Evolutionary conservation across 2,113 vertebrate genomes (phyloP).

Genomic region (Xenotilapia longispinis): DNA sequence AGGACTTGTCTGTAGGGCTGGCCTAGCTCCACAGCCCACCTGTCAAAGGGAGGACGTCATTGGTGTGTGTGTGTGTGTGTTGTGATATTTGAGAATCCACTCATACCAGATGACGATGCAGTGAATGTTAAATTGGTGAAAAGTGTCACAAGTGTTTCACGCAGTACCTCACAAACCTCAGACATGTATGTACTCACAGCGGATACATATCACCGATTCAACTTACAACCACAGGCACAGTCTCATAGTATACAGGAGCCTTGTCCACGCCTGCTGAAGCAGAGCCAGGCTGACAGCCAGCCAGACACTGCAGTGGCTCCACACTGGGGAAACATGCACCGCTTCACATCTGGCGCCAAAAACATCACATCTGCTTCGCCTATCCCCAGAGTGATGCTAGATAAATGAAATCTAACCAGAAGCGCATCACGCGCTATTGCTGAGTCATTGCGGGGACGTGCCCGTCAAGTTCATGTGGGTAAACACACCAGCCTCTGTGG

Average conservation of each 20-base stretch:
- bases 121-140: neutral
- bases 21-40: neutral
- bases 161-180: neutral
- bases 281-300: constrained; percentile 50
- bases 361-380: constrained; percentile 48
- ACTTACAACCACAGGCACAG: neutral
- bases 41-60: neutral
- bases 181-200: neutral
- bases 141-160: neutral
- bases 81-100: neutral
- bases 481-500: constrained; percentile 18
- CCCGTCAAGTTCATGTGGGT: constrained; percentile 18
- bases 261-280: constrained; percentile 28
- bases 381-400: constrained; percentile 22
- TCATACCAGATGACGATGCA: neutral
- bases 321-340: constrained; percentile 19
- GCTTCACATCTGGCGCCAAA: constrained; percentile 59
- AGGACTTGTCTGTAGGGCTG: neutral
- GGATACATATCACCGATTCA: neutral
- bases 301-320: constrained; percentile 20
- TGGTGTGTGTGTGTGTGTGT: neutral
- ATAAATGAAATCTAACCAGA: constrained; percentile 45
- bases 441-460: neutral
- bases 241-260: neutral
- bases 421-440: neutral